Evolutionary conservation across 2,888 invertebrate species (phyloP).

Genomic region (Bembecia ichneumoniformis): DNA sequence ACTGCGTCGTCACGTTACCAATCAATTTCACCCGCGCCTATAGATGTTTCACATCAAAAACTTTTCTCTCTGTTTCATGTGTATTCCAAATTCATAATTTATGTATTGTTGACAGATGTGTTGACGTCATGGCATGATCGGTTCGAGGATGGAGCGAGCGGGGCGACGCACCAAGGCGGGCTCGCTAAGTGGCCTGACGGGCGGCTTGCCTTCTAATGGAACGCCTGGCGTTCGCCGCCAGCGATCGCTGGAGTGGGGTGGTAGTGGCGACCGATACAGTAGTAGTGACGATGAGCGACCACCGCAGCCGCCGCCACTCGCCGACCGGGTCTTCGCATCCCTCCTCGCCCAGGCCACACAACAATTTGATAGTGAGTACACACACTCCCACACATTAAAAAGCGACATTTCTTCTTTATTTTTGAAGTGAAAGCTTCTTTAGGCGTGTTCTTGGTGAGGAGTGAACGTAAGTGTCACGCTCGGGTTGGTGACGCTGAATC

Average conservation of each 20-base stretch:
- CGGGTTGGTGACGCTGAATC: too few relatives aligned
- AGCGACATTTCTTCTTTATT: too few relatives aligned
- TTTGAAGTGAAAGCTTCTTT: too few relatives aligned
- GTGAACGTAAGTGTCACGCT: too few relatives aligned
- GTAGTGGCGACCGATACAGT: constrained; percentile 67
- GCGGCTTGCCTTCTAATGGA: constrained; percentile 34
- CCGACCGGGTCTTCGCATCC: constrained; percentile 66
- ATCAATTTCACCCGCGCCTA: too few relatives aligned
- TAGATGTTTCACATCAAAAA: too few relatives aligned
- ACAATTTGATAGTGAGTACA: constrained; percentile 61
- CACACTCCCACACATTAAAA: too few relatives aligned
- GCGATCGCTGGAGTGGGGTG: constrained; percentile 72
- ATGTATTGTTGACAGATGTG: constrained; percentile 38
- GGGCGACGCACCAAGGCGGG: constrained; percentile 60
- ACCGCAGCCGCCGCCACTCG: constrained; percentile 62
- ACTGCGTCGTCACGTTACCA: too few relatives aligned
- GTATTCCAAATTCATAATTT: not conserved
- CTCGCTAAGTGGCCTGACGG: constrained; percentile 55
- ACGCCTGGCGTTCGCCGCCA: constrained; percentile 57
- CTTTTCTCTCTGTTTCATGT: too few relatives aligned
- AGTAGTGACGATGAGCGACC: constrained; percentile 69
- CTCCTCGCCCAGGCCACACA: constrained; percentile 68
- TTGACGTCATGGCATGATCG: constrained; percentile 48
- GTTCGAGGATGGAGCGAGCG: constrained; percentile 55
- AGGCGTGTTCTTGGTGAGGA: too few relatives aligned